A percentile compares a stretch with the other conserved stretches of the same genome.
Evolutionary conservation across 92 coral and sea anemone genomes (phyloP).

Genomic region (Umimayanthus chanpuru): DNA sequence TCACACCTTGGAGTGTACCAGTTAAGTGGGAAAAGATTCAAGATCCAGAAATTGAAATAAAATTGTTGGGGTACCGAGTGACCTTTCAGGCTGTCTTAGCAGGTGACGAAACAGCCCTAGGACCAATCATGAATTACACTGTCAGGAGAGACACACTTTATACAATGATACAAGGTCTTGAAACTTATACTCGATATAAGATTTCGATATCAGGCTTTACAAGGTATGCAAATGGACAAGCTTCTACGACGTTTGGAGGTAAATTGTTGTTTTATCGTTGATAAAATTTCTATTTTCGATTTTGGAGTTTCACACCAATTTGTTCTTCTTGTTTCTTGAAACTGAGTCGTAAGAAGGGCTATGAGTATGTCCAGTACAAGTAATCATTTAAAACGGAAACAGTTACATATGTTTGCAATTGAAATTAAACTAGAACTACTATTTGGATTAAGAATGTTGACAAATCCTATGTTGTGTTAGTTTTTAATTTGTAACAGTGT

Average conservation of each 20-base stretch:
- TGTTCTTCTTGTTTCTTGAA: not conserved
- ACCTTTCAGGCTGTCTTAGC: slow-evolving; percentile 56
- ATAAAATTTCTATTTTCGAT: no score
- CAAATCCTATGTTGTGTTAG: no score
- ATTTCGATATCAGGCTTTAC: slow-evolving; percentile 66
- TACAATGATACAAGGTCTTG: slow-evolving; percentile 42
- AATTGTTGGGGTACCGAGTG: slow-evolving; percentile 71
- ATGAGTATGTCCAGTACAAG: not conserved
- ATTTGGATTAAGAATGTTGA: no score
- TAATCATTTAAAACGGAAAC: no score
- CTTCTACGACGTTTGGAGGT: slow-evolving; percentile 67
- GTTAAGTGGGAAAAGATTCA: slow-evolving; percentile 69
- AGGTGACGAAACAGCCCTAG: slow-evolving; percentile 61
- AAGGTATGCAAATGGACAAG: slow-evolving; percentile 67
- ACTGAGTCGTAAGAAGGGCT: not conserved
- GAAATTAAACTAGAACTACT: no score
- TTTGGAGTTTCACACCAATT: no score
- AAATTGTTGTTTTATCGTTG: not conserved
- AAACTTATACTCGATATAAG: slow-evolving; percentile 60
- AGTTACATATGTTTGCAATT: no score
- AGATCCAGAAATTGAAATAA: slow-evolving; percentile 46
- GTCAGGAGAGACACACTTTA: slow-evolving; percentile 54
- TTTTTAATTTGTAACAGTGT: no score
- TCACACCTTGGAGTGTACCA: slow-evolving; percentile 61
- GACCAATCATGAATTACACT: slow-evolving; percentile 51